Evolutionary conservation across 1,140 invertebrate species (phyloP), one percentile per base, ranked within the genome.

Genomic region (Procambarus clarkii): DNA sequence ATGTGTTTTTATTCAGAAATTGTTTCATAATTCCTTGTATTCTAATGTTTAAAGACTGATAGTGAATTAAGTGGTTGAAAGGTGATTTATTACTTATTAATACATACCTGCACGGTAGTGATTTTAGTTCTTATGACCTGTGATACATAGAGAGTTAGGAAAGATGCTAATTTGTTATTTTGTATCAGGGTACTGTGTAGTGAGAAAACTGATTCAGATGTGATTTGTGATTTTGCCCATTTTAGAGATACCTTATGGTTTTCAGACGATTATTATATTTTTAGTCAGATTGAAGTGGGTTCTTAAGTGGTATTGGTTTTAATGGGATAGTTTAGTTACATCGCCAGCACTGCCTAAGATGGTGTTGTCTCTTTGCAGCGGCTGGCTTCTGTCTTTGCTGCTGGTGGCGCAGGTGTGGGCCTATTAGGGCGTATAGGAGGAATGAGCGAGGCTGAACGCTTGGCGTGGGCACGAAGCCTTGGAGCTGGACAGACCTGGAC

Each of bases 321-420:
- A 34, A 74, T 74, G 69, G 69, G 69, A 74, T 74, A 24, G 69
- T 24, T 74, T 74, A 74, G 69, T 74, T 74, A 74, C 69, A 34
- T 34, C 5, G 24, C 34, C 69, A 87, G 74, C 74, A 48, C 54
- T 89, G 69, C 76, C 87, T 89, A 89, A 89, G 87, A 81, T 89
- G 87, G 60, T 89, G 87, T 89, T 89, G 80, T 89, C 46, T 89
- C 87, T 89, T 89, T 89, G 87, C 87, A 89, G 87, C 79, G 87
- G 80, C 60, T 89, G 87, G 46, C 87, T 58, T 82, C 79, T 71
- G 79, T 89, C 60, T 89, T 78, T 24, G 77, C 78, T 80, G 77
- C 86, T 46, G 77, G 85, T 50, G 78, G 85, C 45, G 85, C 58
- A 80, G 84, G 91, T 74, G 84, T 46, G 69, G 76, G 78, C 60